Base-by-base conservation (phyloP, 2,113 vertebrate species). In the Notarius lentiginosus region DNA sequence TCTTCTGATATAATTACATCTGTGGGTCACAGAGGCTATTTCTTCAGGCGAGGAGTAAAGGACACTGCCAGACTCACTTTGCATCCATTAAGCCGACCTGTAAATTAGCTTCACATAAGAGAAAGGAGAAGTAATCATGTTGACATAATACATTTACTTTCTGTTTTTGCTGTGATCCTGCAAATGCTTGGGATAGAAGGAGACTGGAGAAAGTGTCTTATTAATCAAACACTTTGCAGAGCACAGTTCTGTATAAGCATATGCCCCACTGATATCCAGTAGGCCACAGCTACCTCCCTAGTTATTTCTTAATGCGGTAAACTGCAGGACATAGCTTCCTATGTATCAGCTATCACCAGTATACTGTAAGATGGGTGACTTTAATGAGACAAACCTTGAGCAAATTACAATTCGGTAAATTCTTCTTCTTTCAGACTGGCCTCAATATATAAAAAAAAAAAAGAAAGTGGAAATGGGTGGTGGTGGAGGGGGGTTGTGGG, bases 231-330 rank as follows among this genome's bases (percentile, higher is more conserved):
- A 77, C 27, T 61, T 60, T 12, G 34, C 63, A 49, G 63, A 66
- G 53, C 41, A 53, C 10, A 56, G 66, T 66, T 80, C 55, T 58
- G 27, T 56, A 66, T 30, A 41, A 83, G 53, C 49, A 83, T 87
- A 83, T 60, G 68, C 17, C 79, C 85, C 68, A 53, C 83, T 85
- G 86, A 73, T 61, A 66, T 86, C n/a, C 83, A 80, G 68, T 86
- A 91, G 83, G 87, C 87, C 83, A 88, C 79, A 34, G 65, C 75
- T 77, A 84, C 84, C 87, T 87, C 73, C 24, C 63, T 65, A 77
- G 63, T 73, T 0, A 82, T 90, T 82, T 81, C 75, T 90, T 84
- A 60, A 60, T 87, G 87, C 63, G n/a, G 77, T 70, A n/a, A 60
- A n/a, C 84, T 86, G 63, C 85, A 73, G 82, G 47, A 82, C 22